Evolutionary conservation across 2,888 invertebrate species (phyloP), one percentile per base, ranked within the genome.

Genomic region (Oasisia sp.): DNA sequence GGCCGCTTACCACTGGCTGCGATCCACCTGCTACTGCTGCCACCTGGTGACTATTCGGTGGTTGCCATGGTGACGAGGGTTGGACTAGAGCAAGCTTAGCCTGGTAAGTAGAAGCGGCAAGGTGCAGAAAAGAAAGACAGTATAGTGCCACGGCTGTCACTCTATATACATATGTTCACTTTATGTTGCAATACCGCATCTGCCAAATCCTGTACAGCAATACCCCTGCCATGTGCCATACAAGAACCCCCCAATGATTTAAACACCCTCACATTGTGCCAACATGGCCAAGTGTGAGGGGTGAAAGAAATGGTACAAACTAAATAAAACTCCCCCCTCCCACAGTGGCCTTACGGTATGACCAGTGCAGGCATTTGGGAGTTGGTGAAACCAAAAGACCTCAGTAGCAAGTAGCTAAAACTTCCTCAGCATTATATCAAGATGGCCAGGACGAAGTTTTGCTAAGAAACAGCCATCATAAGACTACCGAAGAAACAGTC

Each of bases 51-150:
- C 74, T 74, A 74, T 74, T 74, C 74, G 14, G 74, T 74, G 74
- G 74, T 74, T 74, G 74, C 74, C 74, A 74, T 74, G 74, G 74
- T 74, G 74, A 74, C 74, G 74, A 7, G 74, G 74, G 74, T 74
- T 74, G 74, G 74, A 74, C 74, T 74, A 74, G 74, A 74, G 74
- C 74, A 74, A 74, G 74, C 74, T 74, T 74, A 74, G 74, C 74
- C 74, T 74, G 74, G 74, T 74, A 74, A 74, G 74, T 74, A 74
- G 74, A 74, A 74, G 74, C 74, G 74, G 7, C 74, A 74, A 19
- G 74, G 74, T 74, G 74, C 74, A 74, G 74, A 74, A 74, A 50
- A 74, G 74, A 74, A 74, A 74, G 74, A 74, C n/a, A n/a, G 74
- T n/a, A 74, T 7, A 74, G 74, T 74, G 74, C 74, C 19, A 56